Evolutionary conservation across 2,113 vertebrate genomes (phyloP).

Genomic region (Hylia prasina): DNA sequence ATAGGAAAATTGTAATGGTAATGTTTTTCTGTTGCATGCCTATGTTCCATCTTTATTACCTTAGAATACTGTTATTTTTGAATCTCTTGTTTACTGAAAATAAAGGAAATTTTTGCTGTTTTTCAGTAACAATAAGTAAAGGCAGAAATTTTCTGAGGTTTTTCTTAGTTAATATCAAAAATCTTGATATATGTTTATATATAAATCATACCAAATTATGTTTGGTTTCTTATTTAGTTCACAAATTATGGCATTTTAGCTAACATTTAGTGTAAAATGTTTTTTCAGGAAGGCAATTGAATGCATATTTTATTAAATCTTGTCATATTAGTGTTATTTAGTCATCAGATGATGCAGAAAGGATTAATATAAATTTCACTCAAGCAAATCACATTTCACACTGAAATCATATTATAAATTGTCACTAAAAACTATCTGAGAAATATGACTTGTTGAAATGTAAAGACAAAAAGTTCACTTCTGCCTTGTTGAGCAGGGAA

Average conservation of each 20-base stretch:
- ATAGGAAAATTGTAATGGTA: background rate
- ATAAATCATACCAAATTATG: background rate
- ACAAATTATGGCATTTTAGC: background rate
- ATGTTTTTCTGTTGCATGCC: background rate
- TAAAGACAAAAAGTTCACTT: background rate
- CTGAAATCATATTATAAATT: background rate
- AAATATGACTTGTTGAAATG: background rate
- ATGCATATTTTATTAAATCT: background rate
- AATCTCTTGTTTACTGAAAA: background rate
- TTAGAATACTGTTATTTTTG: background rate
- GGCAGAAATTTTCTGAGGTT: background rate
- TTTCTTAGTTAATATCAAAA: background rate
- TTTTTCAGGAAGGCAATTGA: background rate
- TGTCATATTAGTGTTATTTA: background rate
- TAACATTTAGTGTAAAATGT: background rate
- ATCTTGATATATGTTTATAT: background rate
- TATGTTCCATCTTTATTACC: background rate
- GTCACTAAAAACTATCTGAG: background rate
- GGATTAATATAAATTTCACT: background rate
- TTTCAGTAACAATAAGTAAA: background rate
- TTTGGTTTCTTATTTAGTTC: background rate
- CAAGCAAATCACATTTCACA: background rate
- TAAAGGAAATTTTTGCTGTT: background rate
- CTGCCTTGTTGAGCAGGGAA: background rate
- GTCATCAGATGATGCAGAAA: background rate